Conservation (phyloP, 2,888 invertebrate genomes). For the Caenorhabditis zanzibari region DNA sequence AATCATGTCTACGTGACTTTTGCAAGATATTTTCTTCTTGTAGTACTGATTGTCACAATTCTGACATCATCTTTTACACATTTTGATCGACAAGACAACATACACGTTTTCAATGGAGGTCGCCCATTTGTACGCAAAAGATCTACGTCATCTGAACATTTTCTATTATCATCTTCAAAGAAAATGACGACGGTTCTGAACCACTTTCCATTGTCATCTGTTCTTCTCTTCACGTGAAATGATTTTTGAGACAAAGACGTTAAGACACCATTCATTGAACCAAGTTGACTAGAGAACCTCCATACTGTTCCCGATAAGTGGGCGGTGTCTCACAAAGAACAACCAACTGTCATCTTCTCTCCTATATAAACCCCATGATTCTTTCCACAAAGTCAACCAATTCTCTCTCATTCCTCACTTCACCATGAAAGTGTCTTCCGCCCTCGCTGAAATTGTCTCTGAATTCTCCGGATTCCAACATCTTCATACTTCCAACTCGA, state of each 20-base stretch:
- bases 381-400: conserved; percentile 4
- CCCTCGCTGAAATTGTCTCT: conserved; percentile 53
- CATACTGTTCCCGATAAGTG: not conserved
- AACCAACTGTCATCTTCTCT: not conserved
- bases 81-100: not conserved
- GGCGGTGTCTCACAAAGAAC: conserved; percentile 27
- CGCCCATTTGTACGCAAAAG: not conserved
- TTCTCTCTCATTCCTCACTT: conserved; percentile 13
- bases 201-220: conserved; percentile 6
- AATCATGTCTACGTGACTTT: not conserved
- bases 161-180: not conserved
- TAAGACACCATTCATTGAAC: not conserved
- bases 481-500: conserved; percentile 24
- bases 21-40: not conserved
- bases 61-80: conserved; percentile 6
- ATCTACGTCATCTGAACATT: not conserved
- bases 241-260: not conserved
- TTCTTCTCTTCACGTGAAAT: conserved; percentile 10
- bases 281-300: not conserved
- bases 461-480: conserved; percentile 57
- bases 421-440: conserved; percentile 45
- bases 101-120: not conserved
- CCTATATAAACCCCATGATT: conserved; percentile 10
- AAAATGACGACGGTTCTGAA: conserved; percentile 1
- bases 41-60: conserved; percentile 1